A percentile compares a stretch with the other conserved stretches of the same genome.
Evolutionary conservation across 2,797 vertebrate species (phyloP).

Genomic region (Cyclopterus lumpus): DNA sequence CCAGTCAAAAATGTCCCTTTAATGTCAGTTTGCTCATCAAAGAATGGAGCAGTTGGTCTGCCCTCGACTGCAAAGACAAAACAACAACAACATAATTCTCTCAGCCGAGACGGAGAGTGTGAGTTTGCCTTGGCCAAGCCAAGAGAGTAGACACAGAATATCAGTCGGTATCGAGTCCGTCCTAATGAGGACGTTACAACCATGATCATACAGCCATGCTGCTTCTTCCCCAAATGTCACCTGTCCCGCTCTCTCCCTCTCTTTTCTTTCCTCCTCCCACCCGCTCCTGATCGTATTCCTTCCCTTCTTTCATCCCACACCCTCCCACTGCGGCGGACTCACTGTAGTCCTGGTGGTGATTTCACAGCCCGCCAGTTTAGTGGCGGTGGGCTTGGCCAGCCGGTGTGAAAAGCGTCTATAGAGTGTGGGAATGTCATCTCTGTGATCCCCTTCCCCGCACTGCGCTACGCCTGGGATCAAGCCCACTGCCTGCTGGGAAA

Average conservation of each 20-base stretch:
- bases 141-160: slow-evolving; percentile 36
- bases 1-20: not conserved
- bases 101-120: not conserved
- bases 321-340: slow-evolving; percentile 59
- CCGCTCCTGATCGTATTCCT: slow-evolving; percentile 27
- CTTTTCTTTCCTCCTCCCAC: slow-evolving; percentile 1
- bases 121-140: slow-evolving; percentile 7
- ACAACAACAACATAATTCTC: not conserved
- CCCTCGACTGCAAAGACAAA: slow-evolving; percentile 17
- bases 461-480: slow-evolving; percentile 64
- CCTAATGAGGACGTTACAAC: slow-evolving; percentile 58
- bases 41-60: slow-evolving; percentile 6
- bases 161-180: slow-evolving; percentile 41
- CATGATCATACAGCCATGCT: slow-evolving; percentile 47
- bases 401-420: slow-evolving; percentile 53
- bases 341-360: slow-evolving; percentile 57
- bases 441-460: slow-evolving; percentile 70
- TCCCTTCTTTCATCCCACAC: slow-evolving; percentile 39
- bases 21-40: slow-evolving; percentile 5
- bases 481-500: slow-evolving; percentile 75
- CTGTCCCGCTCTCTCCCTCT: slow-evolving; percentile 10
- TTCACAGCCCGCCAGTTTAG: slow-evolving; percentile 67
- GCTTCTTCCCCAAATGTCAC: slow-evolving; percentile 36
- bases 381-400: slow-evolving; percentile 49
- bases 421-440: slow-evolving; percentile 78